A percentile compares a stretch with the other conserved stretches of the same genome.
Conservation (phyloP, 2,888 invertebrate species). For the Ormyrus pomaceus region DNA sequence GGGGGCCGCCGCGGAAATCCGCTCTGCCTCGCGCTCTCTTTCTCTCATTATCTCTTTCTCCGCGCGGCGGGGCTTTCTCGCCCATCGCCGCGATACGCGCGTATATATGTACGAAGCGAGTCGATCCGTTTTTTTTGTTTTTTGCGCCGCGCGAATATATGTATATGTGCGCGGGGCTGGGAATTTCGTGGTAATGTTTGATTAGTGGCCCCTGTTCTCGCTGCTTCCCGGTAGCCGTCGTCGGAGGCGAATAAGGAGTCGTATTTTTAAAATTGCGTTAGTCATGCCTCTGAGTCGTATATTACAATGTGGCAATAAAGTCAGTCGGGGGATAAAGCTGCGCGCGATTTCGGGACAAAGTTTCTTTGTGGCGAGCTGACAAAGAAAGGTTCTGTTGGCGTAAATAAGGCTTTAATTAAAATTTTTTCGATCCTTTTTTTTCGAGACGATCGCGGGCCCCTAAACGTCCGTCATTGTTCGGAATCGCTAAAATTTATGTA, state of each 20-base stretch:
- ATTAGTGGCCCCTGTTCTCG: background rate
- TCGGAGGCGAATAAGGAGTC: background rate
- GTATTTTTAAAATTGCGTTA: constrained; percentile 3
- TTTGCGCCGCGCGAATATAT: background rate
- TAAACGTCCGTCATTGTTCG: no score
- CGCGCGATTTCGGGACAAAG: background rate
- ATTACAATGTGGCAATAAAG: background rate
- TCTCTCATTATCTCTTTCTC: constrained; percentile 27
- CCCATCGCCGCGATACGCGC: background rate
- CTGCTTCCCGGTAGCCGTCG: background rate
- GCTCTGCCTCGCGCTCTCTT: constrained; percentile 6
- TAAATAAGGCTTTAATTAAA: background rate
- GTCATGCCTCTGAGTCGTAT: background rate
- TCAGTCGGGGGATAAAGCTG: background rate
- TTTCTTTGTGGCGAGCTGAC: constrained; percentile 3
- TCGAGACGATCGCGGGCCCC: no score
- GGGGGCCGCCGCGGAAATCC: constrained; percentile 35
- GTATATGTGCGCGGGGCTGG: background rate
- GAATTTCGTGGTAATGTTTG: background rate
- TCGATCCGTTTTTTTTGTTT: background rate
- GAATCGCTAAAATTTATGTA: no score
- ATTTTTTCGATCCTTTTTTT: no score
- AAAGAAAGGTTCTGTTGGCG: constrained; percentile 6
- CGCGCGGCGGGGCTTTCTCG: background rate
- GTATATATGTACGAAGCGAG: background rate